Evolutionary conservation across 2,888 invertebrate species (phyloP).

Genomic region (Polyploca ridens): DNA sequence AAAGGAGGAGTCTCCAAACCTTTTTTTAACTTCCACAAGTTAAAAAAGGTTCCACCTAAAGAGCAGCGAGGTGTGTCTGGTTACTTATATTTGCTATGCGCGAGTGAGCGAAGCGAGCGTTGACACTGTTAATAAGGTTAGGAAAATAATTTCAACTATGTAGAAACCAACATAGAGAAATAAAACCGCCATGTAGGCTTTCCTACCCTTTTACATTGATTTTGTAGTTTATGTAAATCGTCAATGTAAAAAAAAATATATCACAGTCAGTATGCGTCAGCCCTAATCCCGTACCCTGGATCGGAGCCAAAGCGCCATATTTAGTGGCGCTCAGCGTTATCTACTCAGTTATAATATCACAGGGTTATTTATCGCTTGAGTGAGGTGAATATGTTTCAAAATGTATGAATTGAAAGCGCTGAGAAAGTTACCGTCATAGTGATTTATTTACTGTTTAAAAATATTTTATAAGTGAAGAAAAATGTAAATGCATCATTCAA

Average conservation of each 20-base stretch:
- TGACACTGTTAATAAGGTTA: no score
- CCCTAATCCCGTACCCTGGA: constrained; percentile 13
- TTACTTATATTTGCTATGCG: no score
- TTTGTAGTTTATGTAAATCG: no score
- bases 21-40: no score
- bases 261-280: neutral
- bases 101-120: no score
- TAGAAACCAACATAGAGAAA: no score
- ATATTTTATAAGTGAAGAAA: no score
- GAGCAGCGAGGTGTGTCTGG: no score
- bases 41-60: no score
- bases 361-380: constrained; percentile 14
- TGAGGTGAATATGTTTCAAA: constrained; percentile 3
- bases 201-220: neutral
- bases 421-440: neutral
- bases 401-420: neutral
- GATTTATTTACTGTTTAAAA: neutral
- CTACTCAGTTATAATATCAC: constrained; percentile 14
- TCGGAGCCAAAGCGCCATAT: constrained; percentile 18
- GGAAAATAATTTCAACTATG: no score
- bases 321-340: constrained; percentile 15
- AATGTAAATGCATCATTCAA: no score
- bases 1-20: no score
- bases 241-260: neutral
- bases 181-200: neutral